These are phyloP conservation scores for Reticulitermes speratus DNA, from an alignment of 1,140 invertebrate species.

Conservation along the genomic window DNA sequence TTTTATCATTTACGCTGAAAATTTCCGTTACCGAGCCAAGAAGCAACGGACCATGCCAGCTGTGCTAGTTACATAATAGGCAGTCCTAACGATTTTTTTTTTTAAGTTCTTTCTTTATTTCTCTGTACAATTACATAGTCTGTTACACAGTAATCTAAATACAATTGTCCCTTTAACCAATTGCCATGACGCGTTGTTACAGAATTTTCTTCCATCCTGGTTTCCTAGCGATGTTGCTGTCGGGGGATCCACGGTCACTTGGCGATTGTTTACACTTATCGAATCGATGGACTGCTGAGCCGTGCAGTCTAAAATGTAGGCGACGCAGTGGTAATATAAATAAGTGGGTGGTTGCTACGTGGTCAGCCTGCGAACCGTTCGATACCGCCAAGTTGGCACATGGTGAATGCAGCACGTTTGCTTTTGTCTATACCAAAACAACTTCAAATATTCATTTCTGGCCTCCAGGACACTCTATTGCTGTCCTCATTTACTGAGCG, in stretches of 20 bases:
- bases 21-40: too few species aligned
- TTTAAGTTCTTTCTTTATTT: too few species aligned
- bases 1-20: too few species aligned
- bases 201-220: too few species aligned
- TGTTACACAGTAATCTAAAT: too few species aligned
- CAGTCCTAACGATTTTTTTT: not conserved
- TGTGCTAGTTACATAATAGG: too few species aligned
- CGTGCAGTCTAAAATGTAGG: not conserved
- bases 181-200: too few species aligned
- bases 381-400: not conserved
- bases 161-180: too few species aligned
- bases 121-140: too few species aligned
- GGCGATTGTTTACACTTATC: not conserved
- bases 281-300: not conserved
- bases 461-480: not conserved
- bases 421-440: not conserved
- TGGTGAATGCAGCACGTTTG: not conserved
- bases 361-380: not conserved
- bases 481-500: too few species aligned
- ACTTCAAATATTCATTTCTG: not conserved
- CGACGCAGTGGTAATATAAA: not conserved
- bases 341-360: not conserved
- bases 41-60: too few species aligned
- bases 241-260: not conserved
- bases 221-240: not conserved